These are phyloP conservation scores for Psococerastis gibbosa DNA, from an alignment of 2,888 invertebrate genomes.

Conservation along the genomic window DNA sequence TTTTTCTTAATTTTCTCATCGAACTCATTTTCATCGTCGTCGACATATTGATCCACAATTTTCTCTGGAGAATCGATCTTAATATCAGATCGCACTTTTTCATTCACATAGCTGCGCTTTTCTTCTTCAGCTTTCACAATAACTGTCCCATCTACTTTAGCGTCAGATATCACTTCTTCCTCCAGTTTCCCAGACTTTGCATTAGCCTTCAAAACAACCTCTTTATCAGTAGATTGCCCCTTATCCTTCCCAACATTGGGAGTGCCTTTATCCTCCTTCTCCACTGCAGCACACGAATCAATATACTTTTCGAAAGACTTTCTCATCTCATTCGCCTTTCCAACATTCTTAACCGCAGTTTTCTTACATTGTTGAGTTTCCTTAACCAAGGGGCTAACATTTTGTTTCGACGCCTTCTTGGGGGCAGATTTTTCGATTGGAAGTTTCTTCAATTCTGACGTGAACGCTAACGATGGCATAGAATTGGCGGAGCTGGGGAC, in stretches of 20 bases:
- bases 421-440: conserved; percentile 18
- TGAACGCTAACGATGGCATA: conserved; percentile 43
- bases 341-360: conserved; percentile 16
- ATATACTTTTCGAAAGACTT: conserved; percentile 16
- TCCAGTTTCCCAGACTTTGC: conserved; percentile 25
- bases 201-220: conserved; percentile 17
- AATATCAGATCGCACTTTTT: neutral
- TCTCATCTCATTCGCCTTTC: neutral
- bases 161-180: conserved; percentile 21
- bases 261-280: conserved; percentile 19
- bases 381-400: conserved; percentile 16
- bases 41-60: conserved; percentile 6
- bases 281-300: conserved; percentile 35
- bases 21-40: conserved; percentile 35
- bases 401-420: conserved; percentile 19
- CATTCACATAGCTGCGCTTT: neutral
- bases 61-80: conserved; percentile 19
- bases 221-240: conserved; percentile 15
- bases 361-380: neutral
- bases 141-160: neutral
- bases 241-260: conserved; percentile 19
- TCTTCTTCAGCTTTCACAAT: neutral
- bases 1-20: conserved; percentile 37
- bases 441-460: conserved; percentile 21
- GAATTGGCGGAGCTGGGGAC: conserved; percentile 70